Conservation (phyloP, 2,113 vertebrate species). For the Anarrhichthys ocellatus region DNA sequence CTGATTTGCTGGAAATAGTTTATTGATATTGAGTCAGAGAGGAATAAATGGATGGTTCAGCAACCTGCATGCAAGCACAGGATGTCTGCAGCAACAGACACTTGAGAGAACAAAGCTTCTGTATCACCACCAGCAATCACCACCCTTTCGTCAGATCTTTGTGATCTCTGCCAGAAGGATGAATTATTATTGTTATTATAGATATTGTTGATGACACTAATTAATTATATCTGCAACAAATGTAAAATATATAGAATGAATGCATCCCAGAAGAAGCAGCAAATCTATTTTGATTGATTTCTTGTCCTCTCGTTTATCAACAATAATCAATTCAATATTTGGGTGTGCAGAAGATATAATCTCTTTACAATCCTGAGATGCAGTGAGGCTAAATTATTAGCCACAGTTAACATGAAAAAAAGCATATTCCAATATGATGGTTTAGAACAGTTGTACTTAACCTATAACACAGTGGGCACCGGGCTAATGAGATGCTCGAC, state of each 20-base stretch:
- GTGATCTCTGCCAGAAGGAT: neutral
- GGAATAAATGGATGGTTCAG: conserved; percentile 25
- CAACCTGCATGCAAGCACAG: conserved; percentile 20
- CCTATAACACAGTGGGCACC: neutral
- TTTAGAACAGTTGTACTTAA: neutral
- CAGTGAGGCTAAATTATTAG: neutral
- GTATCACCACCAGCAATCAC: neutral
- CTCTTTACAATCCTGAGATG: neutral
- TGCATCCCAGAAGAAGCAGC: neutral
- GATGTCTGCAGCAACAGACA: conserved; percentile 16
- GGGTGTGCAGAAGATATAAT: conserved; percentile 1
- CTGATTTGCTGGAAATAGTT: conserved; percentile 34
- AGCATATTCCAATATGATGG: neutral
- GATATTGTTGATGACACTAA: neutral
- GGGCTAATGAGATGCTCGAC: conserved; percentile 11
- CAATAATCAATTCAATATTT: neutral
- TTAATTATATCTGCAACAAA: neutral
- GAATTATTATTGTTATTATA: neutral
- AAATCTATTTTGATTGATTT: conserved; percentile 2
- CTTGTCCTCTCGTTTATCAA: neutral
- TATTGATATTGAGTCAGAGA: conserved; percentile 38
- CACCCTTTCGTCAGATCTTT: neutral
- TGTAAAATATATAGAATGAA: neutral
- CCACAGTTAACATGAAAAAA: neutral
- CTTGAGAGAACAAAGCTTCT: conserved; percentile 4